Evolutionary conservation across 1,140 invertebrate species (phyloP).

Genomic region (Achroia grisella): DNA sequence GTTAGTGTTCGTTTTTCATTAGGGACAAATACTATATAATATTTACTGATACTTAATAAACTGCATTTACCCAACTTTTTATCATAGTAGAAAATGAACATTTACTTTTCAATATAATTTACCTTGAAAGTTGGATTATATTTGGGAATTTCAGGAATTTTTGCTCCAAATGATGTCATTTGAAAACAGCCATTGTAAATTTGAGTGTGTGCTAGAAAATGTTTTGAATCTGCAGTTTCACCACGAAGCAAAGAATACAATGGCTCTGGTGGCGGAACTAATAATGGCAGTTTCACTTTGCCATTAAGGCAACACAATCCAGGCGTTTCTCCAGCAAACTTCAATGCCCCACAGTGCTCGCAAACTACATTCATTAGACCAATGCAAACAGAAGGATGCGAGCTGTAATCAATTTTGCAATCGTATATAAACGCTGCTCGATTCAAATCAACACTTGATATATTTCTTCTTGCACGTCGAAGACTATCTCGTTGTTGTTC

Average conservation of each 20-base stretch:
- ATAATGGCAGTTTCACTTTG: constrained; percentile 26
- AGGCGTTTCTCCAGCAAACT: constrained; percentile 42
- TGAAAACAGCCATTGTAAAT: constrained; percentile 32
- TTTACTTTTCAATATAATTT: too few species aligned
- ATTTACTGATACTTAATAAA: too few species aligned
- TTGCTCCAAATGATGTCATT: constrained; percentile 28
- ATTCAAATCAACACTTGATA: constrained; percentile 29
- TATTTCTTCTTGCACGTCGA: constrained; percentile 35
- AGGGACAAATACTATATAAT: too few species aligned
- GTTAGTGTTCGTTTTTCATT: too few species aligned
- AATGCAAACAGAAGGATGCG: constrained; percentile 27
- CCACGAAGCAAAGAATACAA: constrained; percentile 23
- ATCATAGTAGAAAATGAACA: too few species aligned
- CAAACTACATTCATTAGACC: constrained; percentile 24
- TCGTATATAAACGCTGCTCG: constrained; percentile 32
- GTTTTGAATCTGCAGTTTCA: constrained; percentile 21
- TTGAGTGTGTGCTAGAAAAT: constrained; percentile 34
- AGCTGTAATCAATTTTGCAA: constrained; percentile 43
- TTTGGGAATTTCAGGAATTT: constrained; percentile 27
- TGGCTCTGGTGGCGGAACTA: constrained; percentile 19
- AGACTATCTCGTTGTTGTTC: constrained; percentile 35
- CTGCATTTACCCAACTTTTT: too few species aligned
- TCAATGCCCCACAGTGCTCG: constrained; percentile 30
- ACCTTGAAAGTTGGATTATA: constrained; percentile 29
- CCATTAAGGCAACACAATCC: constrained; percentile 32